Evolutionary conservation across 2,888 invertebrate species (phyloP).

Genomic region (Melipona beecheii): DNA sequence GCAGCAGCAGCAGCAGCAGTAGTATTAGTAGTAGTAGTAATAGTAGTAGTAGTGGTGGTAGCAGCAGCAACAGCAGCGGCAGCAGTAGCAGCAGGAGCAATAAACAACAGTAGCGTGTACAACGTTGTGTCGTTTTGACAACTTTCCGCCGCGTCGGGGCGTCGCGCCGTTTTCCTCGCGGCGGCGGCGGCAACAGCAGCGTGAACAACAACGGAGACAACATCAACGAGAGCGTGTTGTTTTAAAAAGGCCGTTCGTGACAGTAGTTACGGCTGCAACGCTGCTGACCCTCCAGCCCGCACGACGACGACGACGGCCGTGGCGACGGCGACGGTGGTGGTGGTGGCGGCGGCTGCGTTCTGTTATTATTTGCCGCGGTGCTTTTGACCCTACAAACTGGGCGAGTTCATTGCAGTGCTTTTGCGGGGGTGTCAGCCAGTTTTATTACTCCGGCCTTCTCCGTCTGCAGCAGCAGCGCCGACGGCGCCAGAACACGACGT

Average conservation of each 20-base stretch:
- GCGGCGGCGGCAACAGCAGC: slow-evolving; percentile 63
- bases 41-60: slow-evolving; percentile 4
- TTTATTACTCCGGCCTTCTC: slow-evolving; percentile 63
- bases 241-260: slow-evolving; percentile 35
- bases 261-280: slow-evolving; percentile 47
- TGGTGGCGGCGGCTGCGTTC: slow-evolving; percentile 71
- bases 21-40: slow-evolving; percentile 30
- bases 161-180: slow-evolving; percentile 66
- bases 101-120: slow-evolving; percentile 36
- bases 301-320: slow-evolving; percentile 55
- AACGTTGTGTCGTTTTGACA: slow-evolving; percentile 59
- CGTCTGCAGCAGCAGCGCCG: slow-evolving; percentile 68
- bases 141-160: slow-evolving; percentile 60
- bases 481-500: slow-evolving; percentile 65
- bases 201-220: slow-evolving; percentile 39
- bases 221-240: slow-evolving; percentile 36
- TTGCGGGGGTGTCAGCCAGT: slow-evolving; percentile 79
- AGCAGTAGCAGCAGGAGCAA: slow-evolving; percentile 8
- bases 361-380: slow-evolving; percentile 83
- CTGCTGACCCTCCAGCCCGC: slow-evolving; percentile 44
- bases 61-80: slow-evolving; percentile 16
- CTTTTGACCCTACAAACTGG: slow-evolving; percentile 82
- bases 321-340: slow-evolving; percentile 63
- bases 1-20: slow-evolving; percentile 18
- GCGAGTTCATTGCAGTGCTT: slow-evolving; percentile 81